Evolutionary conservation across 2,113 vertebrate genomes (phyloP).

Genomic region (Parotia lawesii): DNA sequence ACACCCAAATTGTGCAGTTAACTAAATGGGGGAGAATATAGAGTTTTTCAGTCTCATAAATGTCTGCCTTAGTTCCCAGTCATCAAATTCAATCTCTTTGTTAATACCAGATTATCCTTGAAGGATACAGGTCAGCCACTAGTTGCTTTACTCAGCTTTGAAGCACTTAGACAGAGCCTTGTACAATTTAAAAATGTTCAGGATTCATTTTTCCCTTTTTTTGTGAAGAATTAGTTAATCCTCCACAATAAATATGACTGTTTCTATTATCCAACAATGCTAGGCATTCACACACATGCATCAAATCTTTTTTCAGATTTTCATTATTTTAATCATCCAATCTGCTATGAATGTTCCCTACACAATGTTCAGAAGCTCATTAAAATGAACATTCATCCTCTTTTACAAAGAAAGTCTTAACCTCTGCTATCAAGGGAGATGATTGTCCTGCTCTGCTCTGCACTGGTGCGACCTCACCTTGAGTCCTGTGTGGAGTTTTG

Average conservation of each 20-base stretch:
- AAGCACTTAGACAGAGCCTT: not conserved
- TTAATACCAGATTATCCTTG: not conserved
- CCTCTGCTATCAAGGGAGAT: not conserved
- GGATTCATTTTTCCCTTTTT: not conserved
- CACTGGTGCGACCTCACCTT: not conserved
- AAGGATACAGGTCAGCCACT: not conserved
- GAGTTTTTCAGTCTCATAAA: not conserved
- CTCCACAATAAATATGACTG: not conserved
- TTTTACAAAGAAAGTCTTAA: not conserved
- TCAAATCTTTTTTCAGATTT: not conserved
- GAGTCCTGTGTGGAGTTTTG: not conserved
- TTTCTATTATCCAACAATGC: not conserved
- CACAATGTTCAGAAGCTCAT: not conserved
- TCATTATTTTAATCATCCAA: not conserved
- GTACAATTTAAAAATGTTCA: not conserved
- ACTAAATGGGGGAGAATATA: not conserved
- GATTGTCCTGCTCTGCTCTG: not conserved
- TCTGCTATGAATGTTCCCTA: not conserved
- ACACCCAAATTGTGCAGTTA: not conserved
- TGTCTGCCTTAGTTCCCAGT: not conserved
- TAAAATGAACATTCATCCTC: not conserved
- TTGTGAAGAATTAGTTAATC: not conserved
- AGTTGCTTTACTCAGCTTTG: not conserved
- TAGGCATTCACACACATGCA: not conserved
- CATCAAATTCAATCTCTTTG: not conserved